Percentiles rank a stretch among this genome's conserved stretches.
Evolutionary conservation across 2,797 vertebrate species (phyloP).

Genomic region (Enteromius thamalakanensis): DNA sequence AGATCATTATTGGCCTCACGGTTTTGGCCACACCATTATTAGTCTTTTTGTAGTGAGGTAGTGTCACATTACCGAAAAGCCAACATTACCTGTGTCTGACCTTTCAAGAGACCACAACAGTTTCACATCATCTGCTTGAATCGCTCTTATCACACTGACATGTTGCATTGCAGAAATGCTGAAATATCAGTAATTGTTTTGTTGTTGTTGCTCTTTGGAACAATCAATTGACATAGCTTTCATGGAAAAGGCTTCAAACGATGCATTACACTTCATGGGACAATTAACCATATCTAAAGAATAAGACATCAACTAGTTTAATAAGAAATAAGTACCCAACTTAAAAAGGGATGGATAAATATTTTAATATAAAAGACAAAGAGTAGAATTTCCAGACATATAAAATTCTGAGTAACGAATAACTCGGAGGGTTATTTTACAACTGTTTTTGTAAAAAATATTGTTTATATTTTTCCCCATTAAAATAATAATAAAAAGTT

Average conservation of each 20-base stretch:
- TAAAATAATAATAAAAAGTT: neutral
- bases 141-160: neutral
- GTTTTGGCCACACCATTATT: slow-evolving; percentile 1
- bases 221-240: neutral
- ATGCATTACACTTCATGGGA: neutral
- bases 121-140: neutral
- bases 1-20: neutral
- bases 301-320: neutral
- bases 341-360: neutral
- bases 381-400: neutral
- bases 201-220: slow-evolving; percentile 13
- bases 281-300: neutral
- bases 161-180: neutral
- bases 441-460: neutral
- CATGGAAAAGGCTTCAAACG: neutral
- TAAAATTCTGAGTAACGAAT: neutral
- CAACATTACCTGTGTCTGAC: neutral
- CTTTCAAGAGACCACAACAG: neutral
- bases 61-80: neutral
- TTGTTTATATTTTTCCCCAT: neutral
- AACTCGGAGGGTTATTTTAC: neutral
- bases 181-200: neutral
- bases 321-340: neutral
- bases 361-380: neutral
- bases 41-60: neutral